Evolutionary conservation across 92 coral and sea anemone genomes (phyloP), one percentile per base, ranked within the genome.

Genomic region (Scolanthus callimorphus): DNA sequence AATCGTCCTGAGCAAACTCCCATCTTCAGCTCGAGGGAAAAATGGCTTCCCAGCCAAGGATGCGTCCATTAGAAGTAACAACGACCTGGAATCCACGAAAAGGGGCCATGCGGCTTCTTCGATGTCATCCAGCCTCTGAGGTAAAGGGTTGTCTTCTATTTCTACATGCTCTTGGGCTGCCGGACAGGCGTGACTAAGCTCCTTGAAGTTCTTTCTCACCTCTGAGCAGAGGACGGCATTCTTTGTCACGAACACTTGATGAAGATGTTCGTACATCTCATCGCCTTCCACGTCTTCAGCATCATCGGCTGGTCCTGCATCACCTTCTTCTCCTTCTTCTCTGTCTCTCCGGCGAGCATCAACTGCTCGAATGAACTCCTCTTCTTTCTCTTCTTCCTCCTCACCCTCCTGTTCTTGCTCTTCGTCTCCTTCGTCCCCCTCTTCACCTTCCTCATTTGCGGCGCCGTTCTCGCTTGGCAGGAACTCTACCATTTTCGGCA

Each of bases 191-290:
- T 78, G 90, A 24, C 80, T 82, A 22, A 92, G 88, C 63, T 92
- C 96, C 34, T 65, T 75, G 54, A 92, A 92, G 55, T 88, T 92
- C 52, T 84, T 92, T 51, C 86, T 84, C 27, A 92, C 98, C 57
- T 92, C 98, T 49, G 71, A 83, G 59, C 98, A 92, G 38, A 92
- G 85, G 20, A 92, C 96, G 1, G 89, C 76, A 55, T 92, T 92
- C 82, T 92, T 92, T 48, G 98, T 92, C 15, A 92, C 80, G 63
- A 92, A 92, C 27, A 90, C 71, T 51, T 89, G 96, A 55, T 92
- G 98, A 29, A 92, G 77, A 67, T 92, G 98, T 23, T 92, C 96
- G 29, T 59, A 84, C 47, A 37, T 29, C 1, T 37, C 64, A 1
- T 58, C 77, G 31, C 37, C 57, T 15, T 31, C 67, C 26, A 15